Percentiles rank a stretch among this genome's conserved stretches.
Conservation (phyloP, 1,140 invertebrate species). For the Leptinotarsa lineolata region DNA sequence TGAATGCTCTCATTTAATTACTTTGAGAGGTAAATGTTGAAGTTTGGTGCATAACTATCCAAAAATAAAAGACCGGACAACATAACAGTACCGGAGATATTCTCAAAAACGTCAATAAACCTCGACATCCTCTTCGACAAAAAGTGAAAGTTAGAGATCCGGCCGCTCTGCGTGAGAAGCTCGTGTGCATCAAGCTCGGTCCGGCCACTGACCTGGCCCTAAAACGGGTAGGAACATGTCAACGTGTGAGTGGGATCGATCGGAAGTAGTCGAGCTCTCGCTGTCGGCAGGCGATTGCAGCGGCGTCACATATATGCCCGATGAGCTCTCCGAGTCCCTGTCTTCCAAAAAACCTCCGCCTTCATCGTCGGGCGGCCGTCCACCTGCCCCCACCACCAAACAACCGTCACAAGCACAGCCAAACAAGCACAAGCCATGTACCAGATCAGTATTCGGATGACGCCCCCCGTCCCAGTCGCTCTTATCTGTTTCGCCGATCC, state of each 20-base stretch:
- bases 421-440: constrained; percentile 46
- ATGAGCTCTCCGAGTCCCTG: constrained; percentile 34
- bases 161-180: constrained; percentile 35
- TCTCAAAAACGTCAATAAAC: constrained; percentile 8
- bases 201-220: constrained; percentile 54
- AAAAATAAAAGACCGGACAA: no score
- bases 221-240: constrained; percentile 43
- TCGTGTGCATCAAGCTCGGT: constrained; percentile 41
- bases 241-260: constrained; percentile 32
- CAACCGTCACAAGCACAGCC: constrained; percentile 49
- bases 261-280: constrained; percentile 37
- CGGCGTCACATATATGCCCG: constrained; percentile 41
- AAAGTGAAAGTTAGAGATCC: constrained; percentile 22
- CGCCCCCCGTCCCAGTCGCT: constrained; percentile 24
- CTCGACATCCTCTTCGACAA: not conserved
- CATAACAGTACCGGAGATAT: not conserved
- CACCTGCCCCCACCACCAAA: constrained; percentile 47
- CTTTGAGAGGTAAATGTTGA: no score
- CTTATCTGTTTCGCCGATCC: constrained; percentile 11
- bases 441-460: constrained; percentile 24
- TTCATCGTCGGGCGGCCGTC: constrained; percentile 44
- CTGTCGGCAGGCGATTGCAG: constrained; percentile 41
- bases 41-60: no score
- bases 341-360: constrained; percentile 24
- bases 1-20: no score